Percentiles rank a stretch among this genome's conserved stretches.
Evolutionary conservation across 2,888 invertebrate genomes (phyloP).

Genomic region (Monopis laevigella): DNA sequence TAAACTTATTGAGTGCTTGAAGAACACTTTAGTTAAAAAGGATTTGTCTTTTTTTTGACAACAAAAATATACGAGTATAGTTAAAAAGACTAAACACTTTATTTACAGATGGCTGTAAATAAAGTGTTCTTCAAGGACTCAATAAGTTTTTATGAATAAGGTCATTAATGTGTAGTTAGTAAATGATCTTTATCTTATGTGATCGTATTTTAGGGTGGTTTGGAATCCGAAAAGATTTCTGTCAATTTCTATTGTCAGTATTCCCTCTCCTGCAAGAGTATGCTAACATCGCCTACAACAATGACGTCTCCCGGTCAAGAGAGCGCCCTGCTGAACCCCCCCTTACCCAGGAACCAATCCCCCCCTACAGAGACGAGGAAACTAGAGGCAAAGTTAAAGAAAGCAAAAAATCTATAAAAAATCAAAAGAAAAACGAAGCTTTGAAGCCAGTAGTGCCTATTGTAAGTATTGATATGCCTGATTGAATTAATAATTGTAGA

Average conservation of each 20-base stretch:
- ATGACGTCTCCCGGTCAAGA: slow-evolving; percentile 53
- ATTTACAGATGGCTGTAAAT: too few relatives aligned
- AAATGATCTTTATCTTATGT: too few relatives aligned
- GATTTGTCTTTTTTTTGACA: too few relatives aligned
- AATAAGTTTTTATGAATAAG: too few relatives aligned
- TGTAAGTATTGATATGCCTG: slow-evolving; percentile 90
- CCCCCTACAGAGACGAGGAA: slow-evolving; percentile 56
- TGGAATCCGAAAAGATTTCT: slow-evolving; percentile 97
- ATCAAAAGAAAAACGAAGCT: slow-evolving; percentile 79
- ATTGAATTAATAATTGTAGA: slow-evolving; percentile 70
- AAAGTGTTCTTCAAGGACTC: too few relatives aligned
- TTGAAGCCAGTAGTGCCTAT: slow-evolving; percentile 90
- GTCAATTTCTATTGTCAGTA: slow-evolving; percentile 92
- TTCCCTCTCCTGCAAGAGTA: slow-evolving; percentile 97
- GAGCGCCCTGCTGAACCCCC: slow-evolving; percentile 40
- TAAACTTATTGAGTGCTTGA: too few relatives aligned
- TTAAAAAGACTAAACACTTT: too few relatives aligned
- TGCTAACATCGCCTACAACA: slow-evolving; percentile 96
- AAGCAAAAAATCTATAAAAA: slow-evolving; percentile 72
- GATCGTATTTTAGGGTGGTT: slow-evolving; percentile 89
- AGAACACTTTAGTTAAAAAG: too few relatives aligned
- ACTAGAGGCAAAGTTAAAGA: slow-evolving; percentile 58
- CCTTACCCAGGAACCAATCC: slow-evolving; percentile 44
- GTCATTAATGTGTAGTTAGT: too few relatives aligned
- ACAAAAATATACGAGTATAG: too few relatives aligned